phyloP scores from a whole-genome alignment of 1,140 invertebrate species.

The Cecropterus lyciades region DNA sequence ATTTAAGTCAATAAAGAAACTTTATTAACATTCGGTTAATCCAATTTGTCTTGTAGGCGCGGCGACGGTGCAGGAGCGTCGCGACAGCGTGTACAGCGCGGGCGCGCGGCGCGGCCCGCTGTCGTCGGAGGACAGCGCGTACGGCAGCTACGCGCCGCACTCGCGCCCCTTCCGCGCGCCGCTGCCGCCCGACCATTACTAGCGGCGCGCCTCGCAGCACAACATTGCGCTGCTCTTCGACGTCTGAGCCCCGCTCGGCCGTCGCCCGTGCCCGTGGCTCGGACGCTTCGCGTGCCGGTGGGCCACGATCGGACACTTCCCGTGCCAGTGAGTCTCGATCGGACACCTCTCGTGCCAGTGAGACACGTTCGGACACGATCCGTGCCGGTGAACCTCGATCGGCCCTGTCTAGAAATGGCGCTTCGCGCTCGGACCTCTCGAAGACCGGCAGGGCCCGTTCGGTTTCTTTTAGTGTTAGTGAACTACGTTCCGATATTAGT shows the following conservation, averaged over 20 bases:
- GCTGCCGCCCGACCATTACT: constrained; percentile 67
- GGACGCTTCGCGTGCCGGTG: constrained; percentile 2
- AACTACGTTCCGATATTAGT: constrained; percentile 14
- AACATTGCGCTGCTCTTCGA: constrained; percentile 80
- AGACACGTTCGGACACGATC: not conserved
- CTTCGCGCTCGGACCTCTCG: constrained; percentile 12
- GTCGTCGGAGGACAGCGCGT: constrained; percentile 70
- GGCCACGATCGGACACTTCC: constrained; percentile 6
- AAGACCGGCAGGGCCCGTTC: constrained; percentile 12
- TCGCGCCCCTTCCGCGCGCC: constrained; percentile 43
- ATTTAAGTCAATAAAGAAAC: too few relatives aligned
- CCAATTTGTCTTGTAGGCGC: constrained; percentile 52
- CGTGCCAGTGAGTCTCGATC: not conserved
- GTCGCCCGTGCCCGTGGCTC: not conserved
- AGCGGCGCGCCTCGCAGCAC: constrained; percentile 79
- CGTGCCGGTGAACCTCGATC: constrained; percentile 10
- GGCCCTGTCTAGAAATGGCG: constrained; percentile 1
- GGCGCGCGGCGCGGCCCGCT: constrained; percentile 58
- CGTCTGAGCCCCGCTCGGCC: constrained; percentile 50
- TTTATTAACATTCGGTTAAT: too few relatives aligned
- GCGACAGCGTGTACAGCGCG: constrained; percentile 68
- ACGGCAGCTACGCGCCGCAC: constrained; percentile 61
- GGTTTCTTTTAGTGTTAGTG: constrained; percentile 27
- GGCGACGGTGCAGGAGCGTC: constrained; percentile 56
- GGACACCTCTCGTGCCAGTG: constrained; percentile 18